Base-by-base conservation (phyloP, 2,113 vertebrate genomes). In the Microcebus lehilahytsara region DNA sequence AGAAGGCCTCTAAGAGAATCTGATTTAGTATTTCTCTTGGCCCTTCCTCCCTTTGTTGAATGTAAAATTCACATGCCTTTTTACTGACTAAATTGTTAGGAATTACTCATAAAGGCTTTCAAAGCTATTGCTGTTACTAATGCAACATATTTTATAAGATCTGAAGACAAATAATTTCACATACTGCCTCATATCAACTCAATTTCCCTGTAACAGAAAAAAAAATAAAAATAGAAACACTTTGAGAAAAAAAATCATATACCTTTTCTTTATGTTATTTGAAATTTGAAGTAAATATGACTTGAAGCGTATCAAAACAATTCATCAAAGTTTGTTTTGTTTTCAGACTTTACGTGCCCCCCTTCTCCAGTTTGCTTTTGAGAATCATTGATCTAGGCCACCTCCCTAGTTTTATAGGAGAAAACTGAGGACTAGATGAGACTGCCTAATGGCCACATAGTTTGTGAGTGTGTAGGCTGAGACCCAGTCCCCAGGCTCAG, bases 221-320 rank as follows among this genome's bases (percentile, higher is more conserved):
- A 86, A 25, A 78, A 42, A 16, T 46, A 58, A 92, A 88, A 91
- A 66, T 69, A 84, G 51, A 78, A 78, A 72, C 22, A 78, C 23
- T 89, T 87, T 62, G 27, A 64, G 75, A 78, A 79, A 66, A 74
- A 79, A 66, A 60, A 49, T 49, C 7, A 66, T 4, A 72, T 3
- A 67, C 23, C n/a, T 95, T 95, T 93, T 88, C 67, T 77, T 97
- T 27, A 46, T 53, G 9, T 80, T 89, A 56, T 64, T 97, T 75
- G 71, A 89, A 77, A 80, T 79, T 78, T 67, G n/a, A 96, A 81
- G 60, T n/a, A 77, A 51, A 58, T 37, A 25, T 75, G 37, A 94
- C 51, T 89, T 90, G 80, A 91, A 85, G 23, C 58, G 34, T 30
- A 89, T 49, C 30, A 34, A 42, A 56, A 20, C 25, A 34, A 23